These are phyloP conservation scores for Andrena bicolor DNA, from an alignment of 2,888 invertebrate species.

Conservation along the genomic window DNA sequence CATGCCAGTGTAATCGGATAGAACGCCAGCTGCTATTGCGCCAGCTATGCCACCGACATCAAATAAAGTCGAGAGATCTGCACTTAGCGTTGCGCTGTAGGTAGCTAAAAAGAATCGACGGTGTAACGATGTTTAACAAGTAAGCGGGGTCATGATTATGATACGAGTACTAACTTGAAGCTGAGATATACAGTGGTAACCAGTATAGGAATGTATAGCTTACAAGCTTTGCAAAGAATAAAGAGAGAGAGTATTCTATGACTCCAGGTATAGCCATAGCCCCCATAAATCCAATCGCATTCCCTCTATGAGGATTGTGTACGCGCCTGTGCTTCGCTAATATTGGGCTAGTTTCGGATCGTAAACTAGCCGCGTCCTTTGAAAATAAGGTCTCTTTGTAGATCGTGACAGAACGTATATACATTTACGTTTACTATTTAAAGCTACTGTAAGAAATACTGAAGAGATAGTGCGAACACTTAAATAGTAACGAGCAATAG, in stretches of 20 bases:
- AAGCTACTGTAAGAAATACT: slow-evolving; percentile 14
- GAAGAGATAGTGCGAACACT: background rate
- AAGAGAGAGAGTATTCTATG: slow-evolving; percentile 95
- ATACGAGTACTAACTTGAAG: slow-evolving; percentile 89
- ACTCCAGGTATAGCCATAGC: slow-evolving; percentile 97
- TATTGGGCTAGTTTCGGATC: slow-evolving; percentile 84
- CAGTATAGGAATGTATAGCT: slow-evolving; percentile 99
- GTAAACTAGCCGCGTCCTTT: slow-evolving; percentile 73
- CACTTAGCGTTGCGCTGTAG: slow-evolving; percentile 89
- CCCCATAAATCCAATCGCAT: slow-evolving; percentile 91
- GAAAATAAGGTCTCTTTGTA: slow-evolving; percentile 40
- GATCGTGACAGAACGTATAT: background rate
- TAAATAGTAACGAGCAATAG: slow-evolving; percentile 23
- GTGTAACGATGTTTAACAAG: slow-evolving; percentile 12
- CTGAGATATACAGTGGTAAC: slow-evolving; percentile 96
- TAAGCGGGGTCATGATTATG: background rate
- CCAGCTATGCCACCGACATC: slow-evolving; percentile 97
- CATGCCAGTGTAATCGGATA: slow-evolving; percentile 94
- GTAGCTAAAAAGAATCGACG: slow-evolving; percentile 86
- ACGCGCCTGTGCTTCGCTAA: slow-evolving; percentile 75
- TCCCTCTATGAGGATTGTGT: slow-evolving; percentile 78
- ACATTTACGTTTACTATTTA: background rate
- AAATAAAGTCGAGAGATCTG: slow-evolving; percentile 92
- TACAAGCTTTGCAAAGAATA: slow-evolving; percentile 98
- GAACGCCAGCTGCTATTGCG: slow-evolving; percentile 94